Percentiles rank a stretch among this genome's conserved stretches.
phyloP scores from a whole-genome alignment of 1,140 invertebrate genomes.

The Colletes latitarsis region DNA sequence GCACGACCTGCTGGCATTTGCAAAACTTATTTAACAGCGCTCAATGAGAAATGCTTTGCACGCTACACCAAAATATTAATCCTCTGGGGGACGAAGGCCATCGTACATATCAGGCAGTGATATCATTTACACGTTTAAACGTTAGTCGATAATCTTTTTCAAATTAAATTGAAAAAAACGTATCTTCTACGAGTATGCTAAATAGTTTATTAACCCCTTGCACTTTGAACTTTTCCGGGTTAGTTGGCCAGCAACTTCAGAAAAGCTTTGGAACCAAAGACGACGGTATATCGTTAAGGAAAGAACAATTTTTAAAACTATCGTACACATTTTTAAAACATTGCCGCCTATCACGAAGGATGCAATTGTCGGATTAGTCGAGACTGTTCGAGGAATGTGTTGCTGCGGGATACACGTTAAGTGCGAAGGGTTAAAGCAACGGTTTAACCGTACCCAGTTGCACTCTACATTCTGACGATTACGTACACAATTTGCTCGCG shows the following conservation, averaged over 20 bases:
- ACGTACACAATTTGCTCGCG: neutral
- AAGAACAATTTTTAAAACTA: neutral
- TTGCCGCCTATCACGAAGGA: neutral
- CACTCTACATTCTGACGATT: neutral
- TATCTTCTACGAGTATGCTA: constrained; percentile 11
- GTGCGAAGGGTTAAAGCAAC: constrained; percentile 22
- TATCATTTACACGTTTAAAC: constrained; percentile 3
- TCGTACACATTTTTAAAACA: neutral
- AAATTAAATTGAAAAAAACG: neutral
- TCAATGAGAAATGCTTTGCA: constrained; percentile 10
- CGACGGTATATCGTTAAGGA: neutral
- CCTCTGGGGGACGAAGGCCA: constrained; percentile 12
- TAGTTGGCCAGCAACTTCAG: constrained; percentile 24
- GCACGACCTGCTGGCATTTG: constrained; percentile 23
- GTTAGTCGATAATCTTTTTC: neutral
- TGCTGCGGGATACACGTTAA: neutral
- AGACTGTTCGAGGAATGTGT: neutral
- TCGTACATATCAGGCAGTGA: constrained; percentile 21
- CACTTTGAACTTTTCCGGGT: neutral
- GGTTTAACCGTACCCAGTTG: neutral
- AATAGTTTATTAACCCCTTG: constrained; percentile 9
- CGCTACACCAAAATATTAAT: constrained; percentile 16
- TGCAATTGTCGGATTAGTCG: neutral
- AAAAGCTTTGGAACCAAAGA: constrained; percentile 1
- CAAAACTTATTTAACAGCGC: constrained; percentile 12